These are phyloP conservation scores for Polietes domitor DNA, from an alignment of 2,888 invertebrate species.

Conservation along the genomic window DNA sequence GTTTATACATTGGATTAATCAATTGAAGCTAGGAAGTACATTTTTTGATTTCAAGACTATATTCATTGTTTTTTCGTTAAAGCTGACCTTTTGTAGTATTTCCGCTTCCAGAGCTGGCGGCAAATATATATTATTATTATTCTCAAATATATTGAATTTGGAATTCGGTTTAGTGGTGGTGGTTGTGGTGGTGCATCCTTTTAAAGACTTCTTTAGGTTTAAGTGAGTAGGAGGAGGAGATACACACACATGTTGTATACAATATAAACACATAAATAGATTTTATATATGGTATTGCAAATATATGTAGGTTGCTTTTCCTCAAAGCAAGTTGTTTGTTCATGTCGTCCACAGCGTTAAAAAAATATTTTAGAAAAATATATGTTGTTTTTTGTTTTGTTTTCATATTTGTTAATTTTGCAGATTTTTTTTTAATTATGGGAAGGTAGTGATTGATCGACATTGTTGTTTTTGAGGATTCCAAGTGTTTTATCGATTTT, in stretches of 20 bases:
- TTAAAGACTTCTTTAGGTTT: constrained; percentile 62
- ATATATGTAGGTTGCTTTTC: background rate
- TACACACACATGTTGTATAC: background rate
- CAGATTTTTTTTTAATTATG: background rate
- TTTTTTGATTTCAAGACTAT: constrained; percentile 20
- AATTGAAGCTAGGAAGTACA: background rate
- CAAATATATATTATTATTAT: constrained; percentile 70
- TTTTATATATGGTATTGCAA: constrained; percentile 37
- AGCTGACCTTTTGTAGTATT: constrained; percentile 75
- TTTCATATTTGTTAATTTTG: background rate
- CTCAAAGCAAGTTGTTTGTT: background rate
- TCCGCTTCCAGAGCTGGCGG: constrained; percentile 74
- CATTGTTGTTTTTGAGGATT: constrained; percentile 46
- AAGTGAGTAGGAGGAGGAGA: constrained; percentile 35
- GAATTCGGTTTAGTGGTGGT: constrained; percentile 55
- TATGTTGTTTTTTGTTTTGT: no score
- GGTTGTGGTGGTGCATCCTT: constrained; percentile 40
- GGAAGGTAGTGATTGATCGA: background rate
- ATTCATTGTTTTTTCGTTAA: constrained; percentile 58
- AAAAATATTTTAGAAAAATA: background rate
- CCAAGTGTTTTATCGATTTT: constrained; percentile 24
- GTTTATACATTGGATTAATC: no score
- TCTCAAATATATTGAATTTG: constrained; percentile 49
- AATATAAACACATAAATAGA: constrained; percentile 9
- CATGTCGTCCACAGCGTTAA: no score